phyloP scores from a whole-genome alignment of 2,797 vertebrate genomes.

The Enteromius paludinosus region DNA sequence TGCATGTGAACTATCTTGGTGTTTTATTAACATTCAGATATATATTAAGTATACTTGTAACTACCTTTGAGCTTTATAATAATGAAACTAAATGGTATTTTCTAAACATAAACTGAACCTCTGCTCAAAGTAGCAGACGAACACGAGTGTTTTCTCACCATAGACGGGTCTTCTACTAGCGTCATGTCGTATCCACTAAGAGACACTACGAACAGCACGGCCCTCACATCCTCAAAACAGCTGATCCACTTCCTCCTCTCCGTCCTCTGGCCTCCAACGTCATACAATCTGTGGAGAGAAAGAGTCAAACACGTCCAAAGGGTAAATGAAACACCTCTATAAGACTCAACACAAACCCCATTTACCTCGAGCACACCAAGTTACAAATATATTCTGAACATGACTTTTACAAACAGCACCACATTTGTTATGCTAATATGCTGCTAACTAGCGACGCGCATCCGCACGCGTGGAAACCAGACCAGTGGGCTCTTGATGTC shows the following conservation, averaged over 20 bases:
- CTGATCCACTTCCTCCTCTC: constrained; percentile 83
- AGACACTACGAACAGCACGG: constrained; percentile 80
- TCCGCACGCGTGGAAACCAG: background rate
- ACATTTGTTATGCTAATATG: background rate
- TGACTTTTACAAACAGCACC: background rate
- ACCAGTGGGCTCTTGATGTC: background rate
- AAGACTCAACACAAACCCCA: background rate
- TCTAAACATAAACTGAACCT: too few relatives aligned
- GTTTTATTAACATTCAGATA: background rate
- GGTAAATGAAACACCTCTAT: background rate
- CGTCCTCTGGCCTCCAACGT: constrained; percentile 79
- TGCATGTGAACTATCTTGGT: background rate
- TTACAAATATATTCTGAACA: background rate
- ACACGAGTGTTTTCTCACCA: constrained; percentile 66
- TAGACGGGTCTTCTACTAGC: constrained; percentile 76
- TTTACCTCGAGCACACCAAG: background rate
- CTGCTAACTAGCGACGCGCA: background rate
- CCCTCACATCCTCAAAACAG: constrained; percentile 80
- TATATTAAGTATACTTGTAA: background rate
- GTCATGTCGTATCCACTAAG: constrained; percentile 84
- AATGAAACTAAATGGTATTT: background rate
- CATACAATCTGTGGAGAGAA: constrained; percentile 73
- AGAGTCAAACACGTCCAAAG: constrained; percentile 14
- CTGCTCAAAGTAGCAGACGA: background rate
- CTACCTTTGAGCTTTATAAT: background rate